Base-by-base conservation (phyloP, 2,888 invertebrate species). In the Pinctada fucata region DNA sequence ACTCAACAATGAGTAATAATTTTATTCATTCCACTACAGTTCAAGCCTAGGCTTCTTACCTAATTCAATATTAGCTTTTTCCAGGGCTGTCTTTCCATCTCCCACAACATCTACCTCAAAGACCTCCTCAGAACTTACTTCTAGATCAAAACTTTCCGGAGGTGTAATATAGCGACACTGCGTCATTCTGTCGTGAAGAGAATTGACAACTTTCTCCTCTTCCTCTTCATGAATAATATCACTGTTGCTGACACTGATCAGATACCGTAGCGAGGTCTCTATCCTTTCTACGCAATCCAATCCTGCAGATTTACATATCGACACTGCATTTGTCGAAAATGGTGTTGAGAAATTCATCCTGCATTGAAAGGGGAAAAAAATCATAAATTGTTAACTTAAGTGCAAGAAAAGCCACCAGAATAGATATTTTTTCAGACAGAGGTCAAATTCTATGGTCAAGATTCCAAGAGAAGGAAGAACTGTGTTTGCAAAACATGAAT, bases 311-410 rank as follows among this genome's bases (percentile, higher is more conserved):
- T 95, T 95, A 91, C 97, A 98, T 86, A 99, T 98, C 75, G 98
- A 97, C 0, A 99, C 96, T 50, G 97, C 97, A 93, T 99, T 99
- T 85, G 97, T 98, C 0, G 98, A 98, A 92, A 97, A 97, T 0
- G 99, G 96, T 64, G 99, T 99, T 16, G 97, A 97, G 92, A 98
- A 98, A 93, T 97, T 90, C 79, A 92, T 82, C 83, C 92, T 92
- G 85, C 31, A 31, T 31, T 31, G 31, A 82, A 85, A 87, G 58
- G 78, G 81, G 83, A 79, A 77, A 58, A 66, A 66, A 66, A n/a
- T 58, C 58, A 58, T 6, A 58, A 58, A 58, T 58, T 13, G 13
- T 10, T 10, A 58, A 58, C 13, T 58, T 58, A 58, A 58, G 13
- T 31, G 31, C 31, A 31, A 31, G 31, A 31, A 31, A 31, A 31